Evolutionary conservation across 2,113 vertebrate species (phyloP), one percentile per base, ranked within the genome.

Genomic region (Ophiodon elongatus): DNA sequence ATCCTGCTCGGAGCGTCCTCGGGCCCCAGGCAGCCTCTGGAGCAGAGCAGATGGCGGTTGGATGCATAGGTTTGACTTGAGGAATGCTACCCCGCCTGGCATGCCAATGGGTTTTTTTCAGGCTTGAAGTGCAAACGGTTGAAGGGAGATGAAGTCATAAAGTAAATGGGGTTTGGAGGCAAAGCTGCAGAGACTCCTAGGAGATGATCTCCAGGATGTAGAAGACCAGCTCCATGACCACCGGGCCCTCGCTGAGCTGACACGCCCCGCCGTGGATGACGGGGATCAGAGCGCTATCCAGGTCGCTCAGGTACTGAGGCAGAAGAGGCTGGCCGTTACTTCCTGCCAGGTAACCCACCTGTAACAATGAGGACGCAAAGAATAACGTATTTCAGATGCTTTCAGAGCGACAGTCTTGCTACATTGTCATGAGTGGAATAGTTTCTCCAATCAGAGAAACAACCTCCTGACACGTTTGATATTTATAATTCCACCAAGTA

Each of bases 131-230:
- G 97, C 96, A 97, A 97, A 96, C 95, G 94, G 94, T 93, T 93
- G 93, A 91, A 78, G 66, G 54, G 79, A 87, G 79, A 43, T 57
- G 83, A 79, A 6, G 62, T 73, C 31, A 23, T 1, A 33, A 79
- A 64, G 27, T 25, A 25, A 39, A 65, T 6, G 15, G 65, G 10
- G 54, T 59, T 62, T 8, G 52, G 57, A 76, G 69, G 41, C 29
- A 71, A 54, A 25, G 50, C 14, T 41, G 71, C n/a, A 1, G 6
- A 0, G 7, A 23, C 29, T 71, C 63, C 84, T 96, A 99, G 64
- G 97, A 97, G 95, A 99, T 98, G 95, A 98, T 98, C 93, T 99
- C 98, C 95, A 99, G 96, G 94, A 99, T 99, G 96, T 99, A 99
- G 96, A 99, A 99, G 94, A 98, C 95, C 93, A 99, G 97, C 94